Evolutionary conservation across 2,888 invertebrate species (phyloP).

Genomic region (Eledona agricola): DNA sequence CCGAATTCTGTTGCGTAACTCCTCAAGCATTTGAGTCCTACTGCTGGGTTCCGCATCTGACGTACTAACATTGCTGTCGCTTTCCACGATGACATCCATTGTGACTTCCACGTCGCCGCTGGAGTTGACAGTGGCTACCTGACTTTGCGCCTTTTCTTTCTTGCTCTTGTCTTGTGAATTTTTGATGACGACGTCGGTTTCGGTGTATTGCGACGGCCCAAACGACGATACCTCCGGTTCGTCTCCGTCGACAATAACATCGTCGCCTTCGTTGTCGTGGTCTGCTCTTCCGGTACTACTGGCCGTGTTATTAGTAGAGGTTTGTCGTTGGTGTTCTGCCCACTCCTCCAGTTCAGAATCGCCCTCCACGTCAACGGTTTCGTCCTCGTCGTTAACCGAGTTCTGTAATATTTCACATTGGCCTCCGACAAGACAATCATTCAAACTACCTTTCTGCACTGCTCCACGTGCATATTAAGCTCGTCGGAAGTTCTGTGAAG

Average conservation of each 20-base stretch:
- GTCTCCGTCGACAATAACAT: constrained; percentile 62
- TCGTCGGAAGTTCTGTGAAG: constrained; percentile 67
- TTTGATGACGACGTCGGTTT: constrained; percentile 58
- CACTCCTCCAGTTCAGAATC: constrained; percentile 69
- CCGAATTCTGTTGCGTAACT: constrained; percentile 67
- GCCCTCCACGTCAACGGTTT: constrained; percentile 75
- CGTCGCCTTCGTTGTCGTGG: constrained; percentile 58
- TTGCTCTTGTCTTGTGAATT: constrained; percentile 47
- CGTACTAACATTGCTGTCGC: constrained; percentile 63
- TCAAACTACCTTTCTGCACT: constrained; percentile 66
- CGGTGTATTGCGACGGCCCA: constrained; percentile 61
- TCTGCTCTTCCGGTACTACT: constrained; percentile 57
- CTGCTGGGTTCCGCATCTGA: constrained; percentile 63
- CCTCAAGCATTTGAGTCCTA: constrained; percentile 65
- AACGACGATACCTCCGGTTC: constrained; percentile 59
- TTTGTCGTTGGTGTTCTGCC: constrained; percentile 60
- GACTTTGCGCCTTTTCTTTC: constrained; percentile 55
- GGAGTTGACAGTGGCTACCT: constrained; percentile 61
- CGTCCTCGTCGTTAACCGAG: constrained; percentile 68
- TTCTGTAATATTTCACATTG: no score
- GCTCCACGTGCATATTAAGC: constrained; percentile 71
- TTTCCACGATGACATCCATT: constrained; percentile 57
- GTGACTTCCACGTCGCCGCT: constrained; percentile 61
- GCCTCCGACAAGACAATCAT: constrained; percentile 1
- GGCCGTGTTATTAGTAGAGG: constrained; percentile 51